These are phyloP conservation scores for Xenentodon cancila DNA, from an alignment of 2,797 vertebrate genomes.

Conservation along the genomic window DNA sequence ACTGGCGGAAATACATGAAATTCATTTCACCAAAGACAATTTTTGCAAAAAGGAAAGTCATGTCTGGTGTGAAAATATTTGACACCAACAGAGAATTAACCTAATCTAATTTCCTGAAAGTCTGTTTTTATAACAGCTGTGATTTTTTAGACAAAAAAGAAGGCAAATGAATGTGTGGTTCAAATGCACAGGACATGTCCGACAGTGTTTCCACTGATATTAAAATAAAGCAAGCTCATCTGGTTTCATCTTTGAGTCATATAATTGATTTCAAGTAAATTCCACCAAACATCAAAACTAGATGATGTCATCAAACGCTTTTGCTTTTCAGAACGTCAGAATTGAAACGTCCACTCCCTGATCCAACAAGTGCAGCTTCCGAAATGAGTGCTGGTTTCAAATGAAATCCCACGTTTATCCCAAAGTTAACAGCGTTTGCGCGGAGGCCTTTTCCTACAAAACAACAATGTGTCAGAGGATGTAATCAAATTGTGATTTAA, in stretches of 20 bases:
- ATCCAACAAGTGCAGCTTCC: slow-evolving; percentile 1
- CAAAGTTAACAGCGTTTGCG: slow-evolving; percentile 38
- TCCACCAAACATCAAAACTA: background rate
- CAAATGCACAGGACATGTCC: too few relatives aligned
- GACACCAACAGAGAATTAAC: too few relatives aligned
- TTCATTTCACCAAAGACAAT: too few relatives aligned
- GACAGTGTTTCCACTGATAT: background rate
- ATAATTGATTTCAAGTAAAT: background rate
- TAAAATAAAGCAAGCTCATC: background rate
- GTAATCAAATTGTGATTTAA: slow-evolving; percentile 61
- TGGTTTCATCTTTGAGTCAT: background rate
- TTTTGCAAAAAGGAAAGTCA: too few relatives aligned
- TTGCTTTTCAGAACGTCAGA: slow-evolving; percentile 14
- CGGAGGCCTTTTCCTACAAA: slow-evolving; percentile 37
- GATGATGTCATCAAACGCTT: slow-evolving; percentile 9
- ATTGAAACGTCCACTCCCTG: slow-evolving; percentile 5
- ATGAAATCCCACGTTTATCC: slow-evolving; percentile 29
- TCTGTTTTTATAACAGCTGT: too few relatives aligned
- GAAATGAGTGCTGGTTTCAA: slow-evolving; percentile 13
- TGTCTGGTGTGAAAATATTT: too few relatives aligned
- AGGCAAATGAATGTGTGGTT: too few relatives aligned
- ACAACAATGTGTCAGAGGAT: slow-evolving; percentile 52
- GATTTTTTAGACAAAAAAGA: too few relatives aligned
- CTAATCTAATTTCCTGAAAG: too few relatives aligned
- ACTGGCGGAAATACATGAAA: too few relatives aligned